Percentiles rank a stretch among this genome's conserved stretches.
Conservation (phyloP, 1,140 invertebrate genomes). For the Frieseomelitta varia region DNA sequence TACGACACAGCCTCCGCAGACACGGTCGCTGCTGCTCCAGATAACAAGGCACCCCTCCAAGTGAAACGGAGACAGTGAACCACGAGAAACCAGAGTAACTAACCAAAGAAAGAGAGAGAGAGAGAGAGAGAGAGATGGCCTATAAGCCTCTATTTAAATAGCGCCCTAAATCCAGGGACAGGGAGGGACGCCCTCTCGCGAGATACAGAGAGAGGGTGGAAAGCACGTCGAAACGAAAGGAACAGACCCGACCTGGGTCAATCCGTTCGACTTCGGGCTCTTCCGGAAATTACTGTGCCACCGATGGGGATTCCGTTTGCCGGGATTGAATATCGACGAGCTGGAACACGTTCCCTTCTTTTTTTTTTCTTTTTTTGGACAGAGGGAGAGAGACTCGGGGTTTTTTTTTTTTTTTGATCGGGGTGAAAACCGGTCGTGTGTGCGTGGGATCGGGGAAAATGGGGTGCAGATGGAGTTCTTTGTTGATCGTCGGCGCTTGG, state of each 20-base stretch:
- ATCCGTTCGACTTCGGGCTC: slow-evolving; percentile 31
- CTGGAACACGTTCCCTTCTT: background rate
- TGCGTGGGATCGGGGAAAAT: no score
- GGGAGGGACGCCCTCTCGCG: slow-evolving; percentile 16
- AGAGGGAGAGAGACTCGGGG: no score
- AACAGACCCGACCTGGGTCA: slow-evolving; percentile 42
- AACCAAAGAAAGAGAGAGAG: no score
- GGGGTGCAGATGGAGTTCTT: no score
- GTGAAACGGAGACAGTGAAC: slow-evolving; percentile 42
- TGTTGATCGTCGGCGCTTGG: no score
- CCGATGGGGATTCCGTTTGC: slow-evolving; percentile 2
- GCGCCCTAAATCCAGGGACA: slow-evolving; percentile 69
- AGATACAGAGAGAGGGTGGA: background rate
- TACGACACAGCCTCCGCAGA: slow-evolving; percentile 76
- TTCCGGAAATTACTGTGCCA: slow-evolving; percentile 35
- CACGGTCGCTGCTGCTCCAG: slow-evolving; percentile 75
- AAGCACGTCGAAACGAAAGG: slow-evolving; percentile 40
- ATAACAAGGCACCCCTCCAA: slow-evolving; percentile 68
- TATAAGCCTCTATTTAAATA: slow-evolving; percentile 77
- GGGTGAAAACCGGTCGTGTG: no score
- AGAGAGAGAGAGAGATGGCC: slow-evolving; percentile 51
- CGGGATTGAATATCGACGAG: slow-evolving; percentile 19
- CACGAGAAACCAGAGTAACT: background rate
- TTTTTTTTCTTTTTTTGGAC: background rate
- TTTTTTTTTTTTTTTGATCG: background rate